Base-by-base conservation (phyloP, 2,797 vertebrate genomes). In the Myoxocephalus aenaeus region DNA sequence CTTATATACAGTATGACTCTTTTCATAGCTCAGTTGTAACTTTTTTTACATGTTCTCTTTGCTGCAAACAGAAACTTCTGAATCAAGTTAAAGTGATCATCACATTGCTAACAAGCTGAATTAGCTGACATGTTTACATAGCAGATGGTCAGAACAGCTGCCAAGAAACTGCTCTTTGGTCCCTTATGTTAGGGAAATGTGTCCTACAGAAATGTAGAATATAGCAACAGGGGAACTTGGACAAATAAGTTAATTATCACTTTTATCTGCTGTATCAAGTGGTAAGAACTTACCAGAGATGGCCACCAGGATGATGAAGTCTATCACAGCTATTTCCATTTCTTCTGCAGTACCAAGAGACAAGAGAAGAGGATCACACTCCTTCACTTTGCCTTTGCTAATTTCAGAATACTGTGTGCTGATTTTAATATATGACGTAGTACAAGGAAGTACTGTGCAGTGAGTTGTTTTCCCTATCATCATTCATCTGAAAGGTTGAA, bases 281-380 rank as follows among this genome's bases (percentile, higher is more conserved):
- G 7, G 0, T n/a, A 18, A 65, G 8, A 36, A 5, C 79, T 81
- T 20, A 85, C 80, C 75, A 78, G 71, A 48, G 42, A 81, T 14
- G 56, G 48, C 27, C 63, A 67, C 63, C 34, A 81, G 44, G 51
- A 78, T 18, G 61, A 78, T 64, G 18, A 59, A 20, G 20, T 40
- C 4, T 27, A 42, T 66, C 66, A 65, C 40, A 58, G 62, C 7
- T 22, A 0, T 61, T 53, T 67, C 66, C 70, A 81, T 84, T 67
- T 48, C 9, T 27, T 29, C 56, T 44, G 20, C 3, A 38, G 13
- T 12, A 15, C 51, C 9, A 50, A 40, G 9, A 20, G 18, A 40
- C 25, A 27, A 27, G 25, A 27, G 25, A 27, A 27, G 25, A 27
- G 25, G 25, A 27, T 27, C 25, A 27, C 25, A 59, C 4, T 50